Conservation (phyloP, 2,797 vertebrate species). For the Pelodytes ibericus region DNA sequence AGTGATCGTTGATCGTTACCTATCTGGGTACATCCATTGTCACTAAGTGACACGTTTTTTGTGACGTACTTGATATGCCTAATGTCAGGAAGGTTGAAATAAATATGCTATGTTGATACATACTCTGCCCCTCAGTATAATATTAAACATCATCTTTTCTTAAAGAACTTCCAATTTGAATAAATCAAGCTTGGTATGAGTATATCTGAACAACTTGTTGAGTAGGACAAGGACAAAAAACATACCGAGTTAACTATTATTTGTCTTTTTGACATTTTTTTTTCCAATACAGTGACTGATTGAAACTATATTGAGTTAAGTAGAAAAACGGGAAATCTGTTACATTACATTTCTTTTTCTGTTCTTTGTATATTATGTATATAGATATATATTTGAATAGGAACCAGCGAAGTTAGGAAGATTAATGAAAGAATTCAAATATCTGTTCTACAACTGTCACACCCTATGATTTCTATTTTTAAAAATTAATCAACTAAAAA, state of each 20-base stretch:
- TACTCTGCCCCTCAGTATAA: no score
- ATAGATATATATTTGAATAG: slow-evolving; percentile 31
- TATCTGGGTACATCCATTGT: no score
- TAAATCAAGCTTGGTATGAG: background rate
- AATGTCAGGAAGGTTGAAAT: no score
- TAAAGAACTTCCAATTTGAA: background rate
- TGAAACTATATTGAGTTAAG: background rate
- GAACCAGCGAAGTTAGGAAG: slow-evolving; percentile 47
- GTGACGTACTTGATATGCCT: no score
- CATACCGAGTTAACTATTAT: background rate
- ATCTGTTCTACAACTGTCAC: slow-evolving; percentile 44
- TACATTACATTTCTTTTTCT: slow-evolving; percentile 23
- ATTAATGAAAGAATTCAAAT: slow-evolving; percentile 54
- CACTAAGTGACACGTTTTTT: no score
- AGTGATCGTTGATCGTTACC: no score
- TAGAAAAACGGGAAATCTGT: slow-evolving; percentile 13
- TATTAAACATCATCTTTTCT: no score
- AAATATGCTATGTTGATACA: no score
- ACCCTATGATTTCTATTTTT: slow-evolving; percentile 53
- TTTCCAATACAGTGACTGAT: background rate
- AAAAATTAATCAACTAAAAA: slow-evolving; percentile 50
- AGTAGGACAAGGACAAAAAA: background rate
- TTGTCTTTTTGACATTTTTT: background rate
- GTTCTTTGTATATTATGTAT: slow-evolving; percentile 9
- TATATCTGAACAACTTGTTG: background rate